Evolutionary conservation across 2,113 vertebrate genomes (phyloP).

Genomic region (Taxidea taxus): DNA sequence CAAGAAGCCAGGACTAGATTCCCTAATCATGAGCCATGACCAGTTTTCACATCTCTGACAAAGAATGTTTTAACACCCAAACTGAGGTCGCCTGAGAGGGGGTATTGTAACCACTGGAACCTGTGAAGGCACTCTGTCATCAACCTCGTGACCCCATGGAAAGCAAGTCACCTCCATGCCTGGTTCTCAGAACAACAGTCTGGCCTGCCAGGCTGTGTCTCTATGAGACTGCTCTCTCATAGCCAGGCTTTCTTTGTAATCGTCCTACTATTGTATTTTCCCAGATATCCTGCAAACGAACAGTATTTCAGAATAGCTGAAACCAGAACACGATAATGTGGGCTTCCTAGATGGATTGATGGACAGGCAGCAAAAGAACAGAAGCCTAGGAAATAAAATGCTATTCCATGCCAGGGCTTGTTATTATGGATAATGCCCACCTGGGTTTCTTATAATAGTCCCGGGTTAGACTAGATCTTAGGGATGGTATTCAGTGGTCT

Average conservation of each 20-base stretch:
- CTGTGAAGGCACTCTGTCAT: background rate
- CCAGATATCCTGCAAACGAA: background rate
- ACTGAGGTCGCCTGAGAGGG: background rate
- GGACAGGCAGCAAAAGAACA: background rate
- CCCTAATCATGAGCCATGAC: conserved; percentile 40
- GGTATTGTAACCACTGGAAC: background rate
- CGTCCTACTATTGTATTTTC: background rate
- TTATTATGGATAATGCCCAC: background rate
- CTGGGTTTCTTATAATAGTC: background rate
- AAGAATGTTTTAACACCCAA: conserved; percentile 25
- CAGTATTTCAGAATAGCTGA: background rate
- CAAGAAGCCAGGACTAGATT: background rate
- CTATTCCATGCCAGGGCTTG: background rate
- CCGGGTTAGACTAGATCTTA: background rate
- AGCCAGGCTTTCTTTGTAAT: background rate
- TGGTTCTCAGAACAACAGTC: background rate
- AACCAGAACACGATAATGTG: background rate
- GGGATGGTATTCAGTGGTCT: background rate
- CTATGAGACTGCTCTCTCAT: background rate
- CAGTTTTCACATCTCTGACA: conserved; percentile 28
- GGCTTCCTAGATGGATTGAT: background rate
- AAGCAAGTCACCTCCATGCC: background rate
- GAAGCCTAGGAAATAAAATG: background rate
- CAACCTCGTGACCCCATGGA: background rate
- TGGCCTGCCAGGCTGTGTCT: background rate